Evolutionary conservation across 2,797 vertebrate genomes (phyloP).

Genomic region (Emys orbicularis): DNA sequence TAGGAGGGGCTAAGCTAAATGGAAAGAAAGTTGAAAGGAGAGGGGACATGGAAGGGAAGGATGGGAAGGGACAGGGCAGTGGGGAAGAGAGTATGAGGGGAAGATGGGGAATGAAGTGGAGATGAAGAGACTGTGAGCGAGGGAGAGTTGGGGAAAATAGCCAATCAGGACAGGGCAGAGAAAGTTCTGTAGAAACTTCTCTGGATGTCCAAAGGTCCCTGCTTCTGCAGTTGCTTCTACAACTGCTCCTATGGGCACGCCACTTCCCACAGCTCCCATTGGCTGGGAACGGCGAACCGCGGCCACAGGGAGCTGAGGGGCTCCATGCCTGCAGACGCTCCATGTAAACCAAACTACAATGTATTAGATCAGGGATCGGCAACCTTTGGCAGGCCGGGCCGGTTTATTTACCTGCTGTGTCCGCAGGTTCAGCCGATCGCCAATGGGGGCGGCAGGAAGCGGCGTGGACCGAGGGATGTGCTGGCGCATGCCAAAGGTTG

Average conservation of each 20-base stretch:
- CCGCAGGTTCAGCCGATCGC: too few relatives aligned
- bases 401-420: too few relatives aligned
- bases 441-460: too few relatives aligned
- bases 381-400: too few relatives aligned
- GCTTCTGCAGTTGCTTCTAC: neutral
- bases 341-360: too few relatives aligned
- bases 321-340: too few relatives aligned
- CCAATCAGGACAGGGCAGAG: neutral
- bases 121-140: neutral
- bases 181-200: neutral
- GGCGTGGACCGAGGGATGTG: too few relatives aligned
- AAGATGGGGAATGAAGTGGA: neutral
- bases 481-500: too few relatives aligned
- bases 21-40: neutral
- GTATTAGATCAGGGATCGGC: too few relatives aligned
- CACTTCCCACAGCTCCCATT: too few relatives aligned
- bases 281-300: too few relatives aligned
- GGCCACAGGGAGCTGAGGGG: too few relatives aligned
- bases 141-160: neutral
- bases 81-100: neutral
- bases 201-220: neutral
- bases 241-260: neutral
- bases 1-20: neutral
- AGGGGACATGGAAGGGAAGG: neutral
- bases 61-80: neutral